Evolutionary conservation across 2,113 vertebrate genomes (phyloP).

Genomic region (Mobula hypostoma): DNA sequence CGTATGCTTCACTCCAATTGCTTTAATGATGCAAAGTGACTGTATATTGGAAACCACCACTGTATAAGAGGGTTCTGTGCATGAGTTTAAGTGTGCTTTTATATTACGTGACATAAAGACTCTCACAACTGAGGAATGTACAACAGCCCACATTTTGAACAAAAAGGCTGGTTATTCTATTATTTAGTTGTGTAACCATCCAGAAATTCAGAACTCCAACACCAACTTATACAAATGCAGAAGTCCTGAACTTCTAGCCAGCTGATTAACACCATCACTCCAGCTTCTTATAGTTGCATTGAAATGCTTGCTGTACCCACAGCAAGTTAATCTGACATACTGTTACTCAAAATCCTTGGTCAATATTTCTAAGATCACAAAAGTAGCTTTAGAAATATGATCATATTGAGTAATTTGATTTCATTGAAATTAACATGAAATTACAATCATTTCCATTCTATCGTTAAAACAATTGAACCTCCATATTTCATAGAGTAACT

Average conservation of each 20-base stretch:
- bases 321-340: too few relatives aligned
- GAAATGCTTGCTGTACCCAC: too few relatives aligned
- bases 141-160: too few relatives aligned
- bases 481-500: not conserved
- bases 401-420: not conserved
- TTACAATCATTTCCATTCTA: not conserved
- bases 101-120: not conserved
- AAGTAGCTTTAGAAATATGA: not conserved
- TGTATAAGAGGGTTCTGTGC: not conserved
- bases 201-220: too few relatives aligned
- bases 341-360: too few relatives aligned
- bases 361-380: not conserved
- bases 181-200: too few relatives aligned
- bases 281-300: too few relatives aligned
- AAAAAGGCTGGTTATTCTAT: too few relatives aligned
- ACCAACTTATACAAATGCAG: too few relatives aligned
- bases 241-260: too few relatives aligned
- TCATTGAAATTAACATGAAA: not conserved
- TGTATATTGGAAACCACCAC: not conserved
- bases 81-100: not conserved
- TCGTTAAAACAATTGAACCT: not conserved
- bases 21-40: not conserved
- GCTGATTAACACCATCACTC: too few relatives aligned
- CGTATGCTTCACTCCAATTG: not conserved
- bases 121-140: not conserved